Evolutionary conservation across 1,140 invertebrate genomes (phyloP), one percentile per base, ranked within the genome.

Genomic region (Bombus superbus): DNA sequence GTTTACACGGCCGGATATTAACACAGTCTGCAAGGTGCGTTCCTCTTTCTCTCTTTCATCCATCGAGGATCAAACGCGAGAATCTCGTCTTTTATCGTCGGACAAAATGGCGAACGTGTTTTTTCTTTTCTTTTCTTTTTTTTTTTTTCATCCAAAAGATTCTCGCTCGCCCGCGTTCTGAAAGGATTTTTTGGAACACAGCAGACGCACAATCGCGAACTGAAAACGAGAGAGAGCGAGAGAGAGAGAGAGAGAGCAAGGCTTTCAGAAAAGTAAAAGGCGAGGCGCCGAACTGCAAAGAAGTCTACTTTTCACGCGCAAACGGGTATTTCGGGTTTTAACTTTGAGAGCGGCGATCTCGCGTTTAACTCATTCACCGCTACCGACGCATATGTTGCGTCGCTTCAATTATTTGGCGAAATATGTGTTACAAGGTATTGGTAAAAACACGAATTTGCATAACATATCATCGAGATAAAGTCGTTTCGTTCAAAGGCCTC

Each of bases 221-320:
- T 22, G 6, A 53, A 0, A 38, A 5, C 2, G 22, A 40, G 47
- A 38, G 2, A 22, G 35, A 2, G 35, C 22, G 32, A 10, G 68
- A 0, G 38, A 11, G 68, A 40, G 35, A 32, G 15, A 44, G 18
- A 35, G 71, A 32, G 25, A 32, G 6, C 3, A 2, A 32, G 18
- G 22, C 47, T 77, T 83, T 77, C 47, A 35, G 35, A 77, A 75
- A 83, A 69, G 74, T 69, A 77, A 77, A 83, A 83, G 81, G 81
- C 69, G 73, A 83, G 77, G 40, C 44, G 59, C 44, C 0, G n/a
- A 42, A 62, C 47, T 44, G 47, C 53, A 38, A 32, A 77, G 47
- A n/a, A 5, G 35, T 57, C 59, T 28, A 42, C 25, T 57, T 77
- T 77, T 69, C 81, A 57, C 74, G 81, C 44, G 73, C 22, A 28